Conservation (phyloP, 2,113 vertebrate species). For the Scytalopus superciliaris region DNA sequence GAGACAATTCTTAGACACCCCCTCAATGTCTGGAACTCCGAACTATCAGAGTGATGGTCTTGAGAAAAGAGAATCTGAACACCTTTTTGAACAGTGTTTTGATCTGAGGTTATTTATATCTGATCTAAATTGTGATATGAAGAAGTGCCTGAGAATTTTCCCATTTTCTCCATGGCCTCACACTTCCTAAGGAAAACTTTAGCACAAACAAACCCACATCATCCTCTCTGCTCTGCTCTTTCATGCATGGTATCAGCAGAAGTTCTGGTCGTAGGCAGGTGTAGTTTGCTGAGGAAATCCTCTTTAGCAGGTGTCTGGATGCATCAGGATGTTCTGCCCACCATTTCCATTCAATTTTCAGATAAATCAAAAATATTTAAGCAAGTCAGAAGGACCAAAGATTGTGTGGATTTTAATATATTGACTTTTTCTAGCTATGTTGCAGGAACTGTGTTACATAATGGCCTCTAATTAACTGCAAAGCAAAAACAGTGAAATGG, state of each 20-base stretch:
- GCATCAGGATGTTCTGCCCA: background rate
- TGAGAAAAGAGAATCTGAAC: background rate
- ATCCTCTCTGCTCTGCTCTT: background rate
- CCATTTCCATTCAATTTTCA: background rate
- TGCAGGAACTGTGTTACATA: background rate
- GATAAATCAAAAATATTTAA: background rate
- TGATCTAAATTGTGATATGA: background rate
- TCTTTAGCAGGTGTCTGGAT: background rate
- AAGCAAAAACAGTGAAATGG: background rate
- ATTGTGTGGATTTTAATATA: background rate
- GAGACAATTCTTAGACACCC: background rate
- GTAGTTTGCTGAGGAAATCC: background rate
- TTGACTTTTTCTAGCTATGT: background rate
- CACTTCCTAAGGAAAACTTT: background rate
- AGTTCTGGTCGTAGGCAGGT: background rate
- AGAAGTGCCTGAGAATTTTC: background rate
- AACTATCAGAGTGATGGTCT: background rate
- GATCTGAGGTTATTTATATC: background rate
- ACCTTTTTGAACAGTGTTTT: background rate
- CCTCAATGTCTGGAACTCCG: background rate
- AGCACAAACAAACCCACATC: background rate
- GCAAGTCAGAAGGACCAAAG: background rate
- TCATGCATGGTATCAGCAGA: background rate
- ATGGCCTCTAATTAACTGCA: conserved; percentile 3
- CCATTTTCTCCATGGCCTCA: background rate